phyloP scores from a whole-genome alignment of 1,140 invertebrate species.

The Drosophila tsacasi region DNA sequence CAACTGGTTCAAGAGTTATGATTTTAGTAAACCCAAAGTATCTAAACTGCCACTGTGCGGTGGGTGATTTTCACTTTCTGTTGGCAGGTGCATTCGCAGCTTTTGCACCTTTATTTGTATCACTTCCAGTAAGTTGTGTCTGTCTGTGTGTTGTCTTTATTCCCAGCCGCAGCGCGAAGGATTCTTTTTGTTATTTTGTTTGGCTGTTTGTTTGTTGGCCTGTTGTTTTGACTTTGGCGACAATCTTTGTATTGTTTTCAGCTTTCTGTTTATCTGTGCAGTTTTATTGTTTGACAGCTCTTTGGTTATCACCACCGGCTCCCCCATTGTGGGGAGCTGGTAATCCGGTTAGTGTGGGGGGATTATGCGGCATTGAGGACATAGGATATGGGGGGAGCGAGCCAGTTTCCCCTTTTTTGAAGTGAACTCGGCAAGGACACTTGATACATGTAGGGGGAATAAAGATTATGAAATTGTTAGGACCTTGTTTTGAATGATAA shows the following conservation, averaged over 20 bases:
- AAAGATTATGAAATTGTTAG: neutral
- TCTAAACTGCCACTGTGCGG: too few species aligned
- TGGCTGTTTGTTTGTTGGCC: conserved; percentile 27
- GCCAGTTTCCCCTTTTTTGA: conserved; percentile 1
- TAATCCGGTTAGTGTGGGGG: conserved; percentile 57
- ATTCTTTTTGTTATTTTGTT: conserved; percentile 30
- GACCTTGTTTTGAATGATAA: neutral
- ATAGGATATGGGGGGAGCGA: conserved; percentile 17
- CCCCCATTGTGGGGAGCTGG: conserved; percentile 25
- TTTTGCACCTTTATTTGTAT: conserved; percentile 6
- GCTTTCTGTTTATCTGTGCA: conserved; percentile 38
- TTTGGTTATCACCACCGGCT: conserved; percentile 17
- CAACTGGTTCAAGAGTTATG: too few species aligned
- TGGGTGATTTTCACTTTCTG: conserved; percentile 13
- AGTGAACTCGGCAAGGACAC: conserved; percentile 1
- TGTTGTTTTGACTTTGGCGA: conserved; percentile 49
- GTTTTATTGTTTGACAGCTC: conserved; percentile 58
- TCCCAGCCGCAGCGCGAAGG: conserved; percentile 2
- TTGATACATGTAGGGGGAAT: neutral
- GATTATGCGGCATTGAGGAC: conserved; percentile 51
- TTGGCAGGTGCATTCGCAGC: conserved; percentile 9
- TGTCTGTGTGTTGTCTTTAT: conserved; percentile 22
- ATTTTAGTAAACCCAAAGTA: too few species aligned
- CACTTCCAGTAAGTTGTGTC: conserved; percentile 12
- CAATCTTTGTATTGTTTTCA: conserved; percentile 44